These are phyloP conservation scores for Trachymyrmex cornetzi DNA, from an alignment of 1,140 invertebrate genomes.

Conservation along the genomic window DNA sequence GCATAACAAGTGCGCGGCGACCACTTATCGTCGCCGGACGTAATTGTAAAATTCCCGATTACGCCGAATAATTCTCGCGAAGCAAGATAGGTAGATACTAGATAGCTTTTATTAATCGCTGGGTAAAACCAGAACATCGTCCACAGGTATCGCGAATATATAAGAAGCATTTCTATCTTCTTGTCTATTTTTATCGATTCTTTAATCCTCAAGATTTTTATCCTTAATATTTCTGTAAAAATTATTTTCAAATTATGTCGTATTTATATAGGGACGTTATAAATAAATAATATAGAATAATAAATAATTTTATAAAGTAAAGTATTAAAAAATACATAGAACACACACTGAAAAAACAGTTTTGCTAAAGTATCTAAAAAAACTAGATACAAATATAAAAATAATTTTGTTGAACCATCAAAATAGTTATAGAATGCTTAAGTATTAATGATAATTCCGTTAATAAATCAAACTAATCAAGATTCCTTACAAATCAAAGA, in stretches of 20 bases:
- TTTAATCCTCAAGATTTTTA: not conserved
- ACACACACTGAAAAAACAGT: not conserved
- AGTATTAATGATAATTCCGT: too few species aligned
- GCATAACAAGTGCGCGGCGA: slow-evolving; percentile 45
- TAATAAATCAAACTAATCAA: too few species aligned
- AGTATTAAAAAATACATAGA: not conserved
- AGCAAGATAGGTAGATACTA: not conserved
- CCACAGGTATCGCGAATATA: not conserved
- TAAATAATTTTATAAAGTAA: slow-evolving; percentile 8
- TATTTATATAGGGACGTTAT: not conserved
- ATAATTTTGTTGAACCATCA: too few species aligned
- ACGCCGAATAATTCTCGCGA: slow-evolving; percentile 48
- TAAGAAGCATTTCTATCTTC: not conserved
- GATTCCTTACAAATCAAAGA: too few species aligned
- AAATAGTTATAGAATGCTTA: too few species aligned
- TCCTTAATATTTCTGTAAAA: not conserved
- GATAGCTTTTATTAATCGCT: slow-evolving; percentile 18
- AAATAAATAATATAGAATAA: not conserved
- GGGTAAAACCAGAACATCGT: slow-evolving; percentile 17
- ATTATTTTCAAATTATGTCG: not conserved
- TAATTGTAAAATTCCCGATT: slow-evolving; percentile 58
- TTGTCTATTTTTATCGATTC: not conserved
- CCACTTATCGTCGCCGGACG: slow-evolving; percentile 26
- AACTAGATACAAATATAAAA: too few species aligned
- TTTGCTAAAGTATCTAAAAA: too few species aligned